phyloP scores from a whole-genome alignment of 2,888 invertebrate genomes.

The Augiades crinisus region DNA sequence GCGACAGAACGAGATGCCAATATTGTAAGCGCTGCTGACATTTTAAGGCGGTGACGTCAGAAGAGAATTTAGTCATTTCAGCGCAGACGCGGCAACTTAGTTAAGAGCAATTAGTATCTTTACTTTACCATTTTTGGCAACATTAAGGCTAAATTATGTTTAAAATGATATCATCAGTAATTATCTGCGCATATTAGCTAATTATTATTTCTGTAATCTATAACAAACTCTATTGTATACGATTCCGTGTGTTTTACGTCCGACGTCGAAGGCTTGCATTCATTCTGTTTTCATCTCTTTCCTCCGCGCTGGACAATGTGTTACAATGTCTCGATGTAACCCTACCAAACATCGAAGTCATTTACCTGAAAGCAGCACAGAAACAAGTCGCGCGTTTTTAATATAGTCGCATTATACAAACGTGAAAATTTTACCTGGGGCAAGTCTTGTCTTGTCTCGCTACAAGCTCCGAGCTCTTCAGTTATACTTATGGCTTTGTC shows the following conservation, averaged over 20 bases:
- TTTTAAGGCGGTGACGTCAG: slow-evolving; percentile 65
- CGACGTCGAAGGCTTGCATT: slow-evolving; percentile 42
- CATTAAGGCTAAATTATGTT: too few relatives aligned
- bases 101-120: slow-evolving; percentile 8
- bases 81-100: slow-evolving; percentile 11
- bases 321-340: slow-evolving; percentile 54
- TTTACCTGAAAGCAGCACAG: slow-evolving; percentile 11
- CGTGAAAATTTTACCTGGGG: slow-evolving; percentile 71
- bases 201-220: too few relatives aligned
- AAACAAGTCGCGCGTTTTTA: slow-evolving; percentile 31
- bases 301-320: slow-evolving; percentile 50
- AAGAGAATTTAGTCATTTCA: slow-evolving; percentile 36
- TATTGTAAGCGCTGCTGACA: slow-evolving; percentile 51
- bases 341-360: slow-evolving; percentile 33
- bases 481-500: slow-evolving; percentile 58
- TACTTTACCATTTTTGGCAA: too few relatives aligned
- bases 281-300: slow-evolving; percentile 64
- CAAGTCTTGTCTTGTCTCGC: slow-evolving; percentile 47
- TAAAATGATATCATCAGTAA: too few relatives aligned
- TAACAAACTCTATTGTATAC: too few relatives aligned
- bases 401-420: slow-evolving; percentile 48
- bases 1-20: slow-evolving; percentile 51
- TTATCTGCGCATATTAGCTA: too few relatives aligned
- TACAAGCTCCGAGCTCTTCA: slow-evolving; percentile 42
- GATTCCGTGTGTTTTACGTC: slow-evolving; percentile 26